A percentile compares a stretch with the other conserved stretches of the same genome.
These are phyloP conservation scores for Psephotus haematonotus DNA, from an alignment of 2,113 vertebrate genomes.

Conservation along the genomic window DNA sequence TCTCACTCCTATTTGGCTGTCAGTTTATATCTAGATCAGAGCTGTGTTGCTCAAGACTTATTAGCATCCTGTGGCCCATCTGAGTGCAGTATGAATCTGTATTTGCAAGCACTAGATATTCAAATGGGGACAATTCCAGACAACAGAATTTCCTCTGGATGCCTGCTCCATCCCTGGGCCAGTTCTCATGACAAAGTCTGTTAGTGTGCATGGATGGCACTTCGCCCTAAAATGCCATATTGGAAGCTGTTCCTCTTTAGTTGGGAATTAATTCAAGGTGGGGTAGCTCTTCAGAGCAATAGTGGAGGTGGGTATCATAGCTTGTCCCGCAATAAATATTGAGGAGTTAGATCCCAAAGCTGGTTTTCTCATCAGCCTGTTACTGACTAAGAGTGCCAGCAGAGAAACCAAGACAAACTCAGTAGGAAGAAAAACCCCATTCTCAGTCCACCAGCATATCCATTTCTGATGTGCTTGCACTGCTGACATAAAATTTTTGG, in stretches of 20 bases:
- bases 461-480: background rate
- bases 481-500: background rate
- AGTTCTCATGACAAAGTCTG: background rate
- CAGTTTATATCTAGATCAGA: background rate
- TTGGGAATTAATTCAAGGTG: background rate
- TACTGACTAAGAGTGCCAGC: background rate
- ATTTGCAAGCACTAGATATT: background rate
- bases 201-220: background rate
- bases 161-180: background rate
- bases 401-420: background rate
- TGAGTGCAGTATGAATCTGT: background rate
- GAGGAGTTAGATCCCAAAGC: background rate
- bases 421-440: background rate
- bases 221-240: background rate
- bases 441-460: background rate
- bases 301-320: background rate
- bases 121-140: background rate
- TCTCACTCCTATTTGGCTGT: background rate
- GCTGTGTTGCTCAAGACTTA: background rate
- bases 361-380: background rate
- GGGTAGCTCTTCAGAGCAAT: background rate
- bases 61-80: background rate
- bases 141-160: background rate
- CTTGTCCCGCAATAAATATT: background rate
- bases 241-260: background rate